Base-by-base conservation (phyloP, 2,113 vertebrate genomes). In the Scomber japonicus region DNA sequence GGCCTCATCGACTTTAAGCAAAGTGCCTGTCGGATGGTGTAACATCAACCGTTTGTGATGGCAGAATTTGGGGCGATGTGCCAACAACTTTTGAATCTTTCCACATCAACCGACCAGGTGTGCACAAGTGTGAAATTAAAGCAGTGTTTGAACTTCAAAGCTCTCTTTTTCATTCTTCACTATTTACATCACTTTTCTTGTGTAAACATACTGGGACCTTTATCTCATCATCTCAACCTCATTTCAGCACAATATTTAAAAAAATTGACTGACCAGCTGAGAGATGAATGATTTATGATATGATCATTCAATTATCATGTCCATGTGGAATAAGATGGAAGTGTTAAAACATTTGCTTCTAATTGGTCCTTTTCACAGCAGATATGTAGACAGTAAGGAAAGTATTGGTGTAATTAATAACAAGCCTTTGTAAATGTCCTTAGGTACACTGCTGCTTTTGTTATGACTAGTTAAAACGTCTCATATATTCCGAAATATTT, bases 1-100 rank as follows among this genome's bases (percentile, higher is more conserved):
- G n/a, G 40, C 40, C 57, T 70, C 16, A 19, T 49, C 9, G 12
- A 55, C 55, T 67, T 59, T 27, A 78, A 44, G 63, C 49, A 51
- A 31, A 54, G 53, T 9, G 56, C 24, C n/a, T 16, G 21, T 21
- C 10, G 5, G 48, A 53, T 53, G 3, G 10, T 5, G 35, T 54
- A 14, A 31, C 62, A 65, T 51, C 2, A 0, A 69, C 50, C 17
- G 13, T 62, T 53, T 35, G 27, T 17, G 49, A 61, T 24, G 13
- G 40, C 2, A 15, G 0, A 67, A 40, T 31, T 17, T 27, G 10
- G 2, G 0, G 6, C 31, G 13, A 8, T 6, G 13, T 8, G 5
- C n/a, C n/a, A 55, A 5, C 40, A 17, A 1, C 3, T 40, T 40
- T 51, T 30, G 6, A 13, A 65, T 11, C 51, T 57, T 46, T 65